Evolutionary conservation across 2,113 vertebrate genomes (phyloP), one percentile per base, ranked within the genome.

Genomic region (Labeo rohita): DNA sequence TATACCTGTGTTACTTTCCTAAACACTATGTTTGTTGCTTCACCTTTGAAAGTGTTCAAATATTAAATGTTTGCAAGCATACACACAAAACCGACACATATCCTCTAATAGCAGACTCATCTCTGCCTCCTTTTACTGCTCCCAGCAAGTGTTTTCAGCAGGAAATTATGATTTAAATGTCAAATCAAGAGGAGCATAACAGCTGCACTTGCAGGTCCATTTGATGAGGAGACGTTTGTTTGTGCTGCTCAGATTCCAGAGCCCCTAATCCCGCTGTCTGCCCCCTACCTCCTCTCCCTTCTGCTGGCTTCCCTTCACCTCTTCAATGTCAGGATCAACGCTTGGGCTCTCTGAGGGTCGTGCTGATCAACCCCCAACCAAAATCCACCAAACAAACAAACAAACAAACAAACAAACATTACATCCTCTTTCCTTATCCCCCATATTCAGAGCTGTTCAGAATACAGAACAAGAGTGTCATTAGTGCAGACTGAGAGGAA

Each of bases 401-500:
- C 3, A 6, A n/a, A 3, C 43, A 45, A 3, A 12, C 9, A 45
- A 6, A 49, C 72, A 79, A 50, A 54, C 85, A 84, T 84, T 74
- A 81, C 81, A 88, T 85, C 84, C 75, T 66, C 83, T 79, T 49
- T 63, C 12, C 65, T 86, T 86, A 86, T 87, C 78, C 83, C 63
- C 54, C 56, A 80, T 28, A 79, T 77, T 68, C 84, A 86, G 68
- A 84, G 83, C 77, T 80, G 87, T 36, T 63, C 75, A 39, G 49
- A 84, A 85, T 70, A 82, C 39, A 84, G 79, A 77, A 84, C 61
- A 63, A 86, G 68, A 86, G 88, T 81, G 76, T 82, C 76, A 87
- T 82, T 76, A 63, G 15, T 65, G 65, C 66, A 83, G 81, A 74
- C 72, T 59, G 28, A 56, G 61, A 82, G 73, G 85, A 85, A 79